phyloP scores from a whole-genome alignment of 1,140 invertebrate genomes.

The Archivesica marissinica region DNA sequence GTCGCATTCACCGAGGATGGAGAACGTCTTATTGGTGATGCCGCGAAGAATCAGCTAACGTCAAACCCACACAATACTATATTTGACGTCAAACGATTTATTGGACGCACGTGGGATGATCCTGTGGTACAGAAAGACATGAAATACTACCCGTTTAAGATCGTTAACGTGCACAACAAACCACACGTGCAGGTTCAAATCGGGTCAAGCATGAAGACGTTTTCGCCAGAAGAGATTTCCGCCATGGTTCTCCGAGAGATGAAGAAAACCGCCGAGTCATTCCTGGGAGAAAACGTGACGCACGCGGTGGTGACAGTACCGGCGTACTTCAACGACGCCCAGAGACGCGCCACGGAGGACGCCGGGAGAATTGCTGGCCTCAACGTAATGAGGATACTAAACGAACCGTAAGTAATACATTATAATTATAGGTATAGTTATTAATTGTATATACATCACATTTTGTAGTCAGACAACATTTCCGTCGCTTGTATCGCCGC shows the following conservation, averaged over 20 bases:
- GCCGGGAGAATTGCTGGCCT: conserved; percentile 92
- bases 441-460: too few relatives aligned
- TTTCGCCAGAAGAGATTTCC: conserved; percentile 98
- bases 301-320: conserved; percentile 99
- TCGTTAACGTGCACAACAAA: conserved; percentile 92
- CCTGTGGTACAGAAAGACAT: conserved; percentile 95
- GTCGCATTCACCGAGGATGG: conserved; percentile 98
- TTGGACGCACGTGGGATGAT: conserved; percentile 97
- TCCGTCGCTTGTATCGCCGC: too few relatives aligned
- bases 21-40: conserved; percentile 98
- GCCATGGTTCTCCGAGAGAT: conserved; percentile 99
- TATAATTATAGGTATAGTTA: neutral
- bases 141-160: conserved; percentile 97
- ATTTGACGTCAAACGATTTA: conserved; percentile 98
- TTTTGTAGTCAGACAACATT: too few relatives aligned
- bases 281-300: conserved; percentile 96
- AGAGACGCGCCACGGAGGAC: conserved; percentile 97
- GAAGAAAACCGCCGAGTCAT: conserved; percentile 99
- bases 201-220: conserved; percentile 92
- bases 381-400: conserved; percentile 99
- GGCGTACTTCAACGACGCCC: conserved; percentile 99
- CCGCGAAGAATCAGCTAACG: conserved; percentile 98
- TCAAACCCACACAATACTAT: conserved; percentile 98
- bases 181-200: conserved; percentile 89
- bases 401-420: conserved; percentile 91